Evolutionary conservation across 1,140 invertebrate species (phyloP), one percentile per base, ranked within the genome.

Genomic region (Chironomus striatipennis): DNA sequence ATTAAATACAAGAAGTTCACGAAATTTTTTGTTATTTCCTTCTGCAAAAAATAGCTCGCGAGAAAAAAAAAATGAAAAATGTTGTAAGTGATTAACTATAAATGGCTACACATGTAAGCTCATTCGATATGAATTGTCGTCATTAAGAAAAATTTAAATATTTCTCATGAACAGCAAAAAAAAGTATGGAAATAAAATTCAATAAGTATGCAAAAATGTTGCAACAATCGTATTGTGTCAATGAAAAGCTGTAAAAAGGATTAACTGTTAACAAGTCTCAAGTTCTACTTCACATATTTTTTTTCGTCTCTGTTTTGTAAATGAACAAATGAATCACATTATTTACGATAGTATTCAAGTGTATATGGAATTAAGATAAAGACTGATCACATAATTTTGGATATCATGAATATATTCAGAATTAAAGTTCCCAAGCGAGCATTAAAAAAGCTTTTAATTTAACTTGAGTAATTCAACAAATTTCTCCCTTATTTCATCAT

Each of bases 181-280:
- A 34, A 34, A 34, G 5, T 34, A 34, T 34, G 24, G 24, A 34
- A 34, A 34, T 34, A 34, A 34, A n/a, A 34, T 34, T 34, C 24
- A 34, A 70, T 18, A 70, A 7, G 10, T 18, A 70, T 70, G 65
- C 65, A 70, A 70, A 21, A 70, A 70, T 70, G 65, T 70, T 70
- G 65, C 65, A 70, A 70, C 47, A 57, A 20, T n/a, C 12, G 12
- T 57, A n/a, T n/a, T 34, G 5, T n/a, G 15, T 57, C 4, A 57
- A 57, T 47, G 47, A 57, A 47, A 15, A 20, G 7, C n/a, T 18
- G 20, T 3, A 70, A 70, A 70, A 70, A 70, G 65, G 65, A 70
- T 70, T 70, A 70, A 70, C 65, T 21, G 65, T 70, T 70, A 70
- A 70, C 18, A 70, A 70, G 47, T 57, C 47, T n/a, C 47, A 57